Evolutionary conservation across 2,797 vertebrate genomes (phyloP).

Genomic region (Selene dorsalis): DNA sequence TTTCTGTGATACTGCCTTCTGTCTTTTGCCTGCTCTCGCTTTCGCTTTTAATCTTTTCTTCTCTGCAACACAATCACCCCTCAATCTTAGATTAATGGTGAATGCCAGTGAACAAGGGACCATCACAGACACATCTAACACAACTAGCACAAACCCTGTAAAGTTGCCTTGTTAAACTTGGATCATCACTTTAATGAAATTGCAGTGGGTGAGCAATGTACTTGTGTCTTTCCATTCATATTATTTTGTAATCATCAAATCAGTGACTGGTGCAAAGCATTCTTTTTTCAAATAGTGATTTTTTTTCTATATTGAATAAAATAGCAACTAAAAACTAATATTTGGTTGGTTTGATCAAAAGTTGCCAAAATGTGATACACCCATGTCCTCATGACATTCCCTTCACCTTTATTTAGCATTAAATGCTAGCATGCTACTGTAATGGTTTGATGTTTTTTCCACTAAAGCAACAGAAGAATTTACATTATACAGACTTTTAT

Average conservation of each 20-base stretch:
- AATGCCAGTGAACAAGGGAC: conserved; percentile 22
- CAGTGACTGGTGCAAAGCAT: not conserved
- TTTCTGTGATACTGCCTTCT: conserved; percentile 34
- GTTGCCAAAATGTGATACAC: too few species aligned
- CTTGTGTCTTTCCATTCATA: not conserved
- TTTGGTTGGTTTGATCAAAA: too few species aligned
- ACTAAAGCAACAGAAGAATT: too few species aligned
- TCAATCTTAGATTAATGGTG: conserved; percentile 12
- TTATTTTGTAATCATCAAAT: not conserved
- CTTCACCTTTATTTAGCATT: too few species aligned
- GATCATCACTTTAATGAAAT: not conserved
- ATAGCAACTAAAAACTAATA: too few species aligned
- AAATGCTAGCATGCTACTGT: too few species aligned
- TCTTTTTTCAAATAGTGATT: not conserved
- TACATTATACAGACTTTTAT: too few species aligned
- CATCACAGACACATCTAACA: not conserved
- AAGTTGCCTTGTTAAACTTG: too few species aligned
- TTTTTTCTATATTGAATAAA: too few species aligned
- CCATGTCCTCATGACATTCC: too few species aligned
- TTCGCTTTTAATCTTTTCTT: conserved; percentile 45
- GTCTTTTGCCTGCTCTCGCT: conserved; percentile 20
- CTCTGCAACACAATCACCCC: conserved; percentile 33
- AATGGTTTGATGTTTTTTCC: too few species aligned
- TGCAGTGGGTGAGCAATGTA: too few species aligned
- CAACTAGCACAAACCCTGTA: not conserved